Evolutionary conservation across 2,797 vertebrate species (phyloP), one percentile per base, ranked within the genome.

Genomic region (Nothura maculosa): DNA sequence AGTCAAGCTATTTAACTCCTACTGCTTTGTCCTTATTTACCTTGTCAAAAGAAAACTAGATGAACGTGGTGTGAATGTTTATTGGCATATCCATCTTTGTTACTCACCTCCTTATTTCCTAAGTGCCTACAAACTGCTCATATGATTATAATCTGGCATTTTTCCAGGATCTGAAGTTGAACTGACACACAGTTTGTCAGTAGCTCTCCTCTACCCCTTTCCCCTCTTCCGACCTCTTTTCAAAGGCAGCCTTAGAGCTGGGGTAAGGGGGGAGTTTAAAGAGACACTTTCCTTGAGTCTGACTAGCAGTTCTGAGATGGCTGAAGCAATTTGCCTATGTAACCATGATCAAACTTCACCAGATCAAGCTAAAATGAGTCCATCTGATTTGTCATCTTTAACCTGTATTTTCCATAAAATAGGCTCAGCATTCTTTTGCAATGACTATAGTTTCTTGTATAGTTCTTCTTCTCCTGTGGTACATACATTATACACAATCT

Each of bases 11-110:
- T 81, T 88, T 93, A 10, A 88, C 38, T 90, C 61, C n/a, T 73
- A 88, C 60, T 70, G 11, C 32, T 84, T 92, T 34, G 79, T 11
- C 19, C 30, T 89, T 89, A 70, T 79, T 95, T 72, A 90, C 10
- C 18, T 19, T 89, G 40, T 85, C 84, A 82, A 52, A 66, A 67
- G 40, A 90, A 95, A 89, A 90, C 81, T 34, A 88, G 69, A 94
- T 89, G 52, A 79, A 36, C 48, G 84, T 90, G 75, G 79, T 40
- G 28, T 24, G 24, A 52, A n/a, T 75, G 81, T 40, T 30, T 81
- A 38, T 48, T 66, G 24, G 69, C 50, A 84, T 34, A 79, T 79
- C 25, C 50, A 48, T 48, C 12, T 63, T 15, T 67, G 17, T 87
- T 94, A 87, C 57, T 88, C 86, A 90, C 52, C 21, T 79, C 38